A percentile compares a stretch with the other conserved stretches of the same genome.
Evolutionary conservation across 2,113 vertebrate genomes (phyloP).

Genomic region (Hiodon alosoides): DNA sequence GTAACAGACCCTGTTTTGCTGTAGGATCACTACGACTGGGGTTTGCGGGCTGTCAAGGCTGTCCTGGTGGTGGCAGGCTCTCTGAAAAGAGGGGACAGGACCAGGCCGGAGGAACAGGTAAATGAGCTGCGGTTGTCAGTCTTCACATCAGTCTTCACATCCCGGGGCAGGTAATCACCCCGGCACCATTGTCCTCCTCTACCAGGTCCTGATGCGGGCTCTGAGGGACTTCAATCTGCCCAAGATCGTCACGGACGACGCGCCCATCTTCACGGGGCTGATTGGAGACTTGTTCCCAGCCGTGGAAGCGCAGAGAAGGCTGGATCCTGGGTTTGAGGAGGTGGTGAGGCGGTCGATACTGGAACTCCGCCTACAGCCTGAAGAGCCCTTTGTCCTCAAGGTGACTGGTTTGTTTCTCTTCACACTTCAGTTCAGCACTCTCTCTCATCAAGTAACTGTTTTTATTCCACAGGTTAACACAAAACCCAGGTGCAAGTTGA

Average conservation of each 20-base stretch:
- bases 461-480: background rate
- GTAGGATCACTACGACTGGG: slow-evolving; percentile 73
- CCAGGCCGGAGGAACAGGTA: slow-evolving; percentile 70
- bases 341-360: slow-evolving; percentile 66
- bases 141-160: too few species aligned
- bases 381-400: slow-evolving; percentile 81
- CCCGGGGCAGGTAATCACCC: background rate
- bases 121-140: background rate
- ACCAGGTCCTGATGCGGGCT: slow-evolving; percentile 68
- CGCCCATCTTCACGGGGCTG: slow-evolving; percentile 70
- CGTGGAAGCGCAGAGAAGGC: slow-evolving; percentile 67
- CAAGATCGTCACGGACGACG: slow-evolving; percentile 77
- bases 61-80: slow-evolving; percentile 69
- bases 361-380: slow-evolving; percentile 72
- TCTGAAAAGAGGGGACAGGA: slow-evolving; percentile 64
- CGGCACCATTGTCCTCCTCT: background rate
- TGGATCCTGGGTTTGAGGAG: slow-evolving; percentile 68
- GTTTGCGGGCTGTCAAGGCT: slow-evolving; percentile 67
- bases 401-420: slow-evolving; percentile 47
- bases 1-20: too few species aligned
- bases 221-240: slow-evolving; percentile 80
- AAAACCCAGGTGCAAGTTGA: too few species aligned
- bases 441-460: slow-evolving; percentile 22
- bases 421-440: slow-evolving; percentile 25
- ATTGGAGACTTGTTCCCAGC: slow-evolving; percentile 76